Percentiles rank a stretch among this genome's conserved stretches.
phyloP scores from a whole-genome alignment of 2,797 vertebrate species.

The Odontamblyopus rebecca region DNA sequence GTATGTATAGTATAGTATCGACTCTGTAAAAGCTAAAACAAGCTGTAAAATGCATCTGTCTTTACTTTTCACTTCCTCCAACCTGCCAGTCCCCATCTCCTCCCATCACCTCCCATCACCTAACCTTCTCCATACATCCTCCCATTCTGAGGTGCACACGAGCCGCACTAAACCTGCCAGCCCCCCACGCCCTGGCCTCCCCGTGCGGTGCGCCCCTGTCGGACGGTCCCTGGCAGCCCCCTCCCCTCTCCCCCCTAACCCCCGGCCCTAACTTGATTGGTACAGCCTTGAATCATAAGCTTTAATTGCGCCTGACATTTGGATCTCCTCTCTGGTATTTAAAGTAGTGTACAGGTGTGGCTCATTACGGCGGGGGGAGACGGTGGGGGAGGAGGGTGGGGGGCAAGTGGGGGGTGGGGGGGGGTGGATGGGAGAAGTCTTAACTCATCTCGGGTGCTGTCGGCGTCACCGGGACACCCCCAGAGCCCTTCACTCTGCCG shows the following conservation, averaged over 20 bases:
- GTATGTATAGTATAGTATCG: no score
- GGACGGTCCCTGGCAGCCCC: constrained; percentile 53
- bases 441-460: constrained; percentile 70
- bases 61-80: not conserved
- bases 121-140: constrained; percentile 5
- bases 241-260: constrained; percentile 65
- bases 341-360: constrained; percentile 85
- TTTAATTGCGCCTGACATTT: constrained; percentile 88
- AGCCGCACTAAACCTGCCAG: not conserved
- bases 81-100: not conserved
- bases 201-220: constrained; percentile 19
- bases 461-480: constrained; percentile 35
- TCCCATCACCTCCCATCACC: not conserved
- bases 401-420: constrained; percentile 59
- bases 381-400: constrained; percentile 53
- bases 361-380: constrained; percentile 78
- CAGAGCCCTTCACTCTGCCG: constrained; percentile 37
- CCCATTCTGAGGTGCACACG: not conserved
- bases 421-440: constrained; percentile 52
- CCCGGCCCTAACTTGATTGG: constrained; percentile 81
- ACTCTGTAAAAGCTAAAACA: no score
- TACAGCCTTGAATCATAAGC: constrained; percentile 81
- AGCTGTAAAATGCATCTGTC: not conserved
- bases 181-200: not conserved
- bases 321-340: constrained; percentile 83